Evolutionary conservation across 2,888 invertebrate genomes (phyloP), one percentile per base, ranked within the genome.

Genomic region (Deilephila porcellus): DNA sequence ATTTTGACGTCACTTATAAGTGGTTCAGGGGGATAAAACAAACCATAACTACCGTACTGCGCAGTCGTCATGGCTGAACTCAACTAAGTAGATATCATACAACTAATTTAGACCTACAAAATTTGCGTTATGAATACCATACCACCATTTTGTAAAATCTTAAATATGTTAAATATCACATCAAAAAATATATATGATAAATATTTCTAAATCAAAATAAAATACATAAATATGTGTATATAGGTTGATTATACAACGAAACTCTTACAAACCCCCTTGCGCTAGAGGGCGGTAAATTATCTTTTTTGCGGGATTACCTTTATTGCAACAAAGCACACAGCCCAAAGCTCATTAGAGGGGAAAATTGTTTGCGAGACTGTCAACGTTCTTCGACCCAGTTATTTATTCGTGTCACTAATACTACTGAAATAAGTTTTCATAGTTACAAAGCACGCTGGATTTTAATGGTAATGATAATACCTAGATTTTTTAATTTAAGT

Each of bases 301-400:
- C 67, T 67, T 67, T 64, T 67, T 67, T 52, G 52, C 17, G 67
- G 52, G 52, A 67, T 67, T 67, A 67, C 67, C 52, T 67, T 67
- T 67, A 67, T 67, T 67, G 52, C 67, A 67, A 67, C 67, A 67
- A 67, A 67, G 45, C 52, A 67, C 67, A 67, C 37, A 64, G 67
- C 67, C 67, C 45, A 52, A 67, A 67, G 67, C 67, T 67, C 67
- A 67, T 67, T 67, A 67, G 67, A 67, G 67, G 67, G 67, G 67
- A 67, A 67, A 67, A 67, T 67, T 67, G 67, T 67, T 67, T 67
- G 67, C 52, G 67, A 52, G 67, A 52, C 67, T 45, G 52, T 25
- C n/a, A 67, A 29, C 63, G 34, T 63, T 63, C 52, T 67, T 67
- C 45, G 67, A 52, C 67, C 67, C 17, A 67, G 45, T 52, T 67